Evolutionary conservation across 2,888 invertebrate species (phyloP), one percentile per base, ranked within the genome.

Genomic region (Cheilosia grossa): DNA sequence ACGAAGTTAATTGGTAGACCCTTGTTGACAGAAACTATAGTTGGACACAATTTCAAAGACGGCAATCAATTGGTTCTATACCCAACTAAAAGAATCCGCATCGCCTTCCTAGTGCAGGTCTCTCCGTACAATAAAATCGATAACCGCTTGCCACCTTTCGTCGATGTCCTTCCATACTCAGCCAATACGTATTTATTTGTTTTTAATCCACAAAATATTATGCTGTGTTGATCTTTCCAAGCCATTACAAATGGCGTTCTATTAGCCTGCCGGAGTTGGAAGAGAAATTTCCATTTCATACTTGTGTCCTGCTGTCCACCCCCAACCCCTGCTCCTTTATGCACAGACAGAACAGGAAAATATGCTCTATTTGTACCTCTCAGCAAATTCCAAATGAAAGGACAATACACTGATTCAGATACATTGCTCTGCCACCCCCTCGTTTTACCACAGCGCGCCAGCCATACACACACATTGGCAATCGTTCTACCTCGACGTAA

Each of bases 361-460:
- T 85, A 85, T 85, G 85, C 63, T 85, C 85, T 67, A 81, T 81
- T 85, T 81, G 81, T 72, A 81, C 72, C 51, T 72, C 67, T 33
- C 21, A 85, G 63, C 72, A 81, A 81, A 81, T 75, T 73, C 75
- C 74, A 85, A 85, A 85, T 81, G 64, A 75, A 53, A 75, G 75
- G 74, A 85, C 80, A 70, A 53, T 75, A 83, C 54, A 80, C 75
- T 75, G 49, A 56, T 80, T 30, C 61, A 72, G 24, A 79, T 67
- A 78, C 70, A 63, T 63, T 17, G 47, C 15, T 5, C 74, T 67
- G 61, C 83, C 72, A 81, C 81, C 67, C 78, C 66, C 78, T 64
- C 78, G 59, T 85, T 73, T 37, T 7, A 27, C 10, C 56, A 47
- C 63, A 79, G 30, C 69, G 49, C 44, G 33, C 58, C 42, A 24